These are phyloP conservation scores for Yponomeuta plumbellus DNA, from an alignment of 2,888 invertebrate genomes.

Conservation along the genomic window DNA sequence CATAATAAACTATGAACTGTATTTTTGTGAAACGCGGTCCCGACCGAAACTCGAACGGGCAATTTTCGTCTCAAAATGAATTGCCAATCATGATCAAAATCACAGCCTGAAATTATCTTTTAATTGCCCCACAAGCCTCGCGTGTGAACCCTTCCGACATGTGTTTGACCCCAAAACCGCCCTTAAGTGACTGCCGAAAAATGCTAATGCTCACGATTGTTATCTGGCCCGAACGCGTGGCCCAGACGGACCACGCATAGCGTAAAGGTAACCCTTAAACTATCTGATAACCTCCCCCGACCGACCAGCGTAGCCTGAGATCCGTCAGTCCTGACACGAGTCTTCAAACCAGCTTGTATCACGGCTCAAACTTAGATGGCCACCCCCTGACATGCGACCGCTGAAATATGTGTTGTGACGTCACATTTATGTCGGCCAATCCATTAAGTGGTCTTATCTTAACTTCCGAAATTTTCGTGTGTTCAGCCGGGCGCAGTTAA, in stretches of 20 bases:
- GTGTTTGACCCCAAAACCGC: slow-evolving; percentile 62
- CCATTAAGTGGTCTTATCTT: slow-evolving; percentile 72
- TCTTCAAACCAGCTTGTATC: slow-evolving; percentile 7
- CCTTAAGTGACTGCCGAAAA: slow-evolving; percentile 53
- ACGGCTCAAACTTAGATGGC: slow-evolving; percentile 38
- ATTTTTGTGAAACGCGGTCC: too few relatives aligned
- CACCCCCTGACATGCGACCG: slow-evolving; percentile 54
- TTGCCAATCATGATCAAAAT: too few relatives aligned
- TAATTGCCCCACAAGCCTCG: slow-evolving; percentile 34
- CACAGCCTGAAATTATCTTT: slow-evolving; percentile 10
- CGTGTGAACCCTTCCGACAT: slow-evolving; percentile 45
- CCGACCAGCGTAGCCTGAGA: slow-evolving; percentile 36
- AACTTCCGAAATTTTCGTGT: slow-evolving; percentile 66
- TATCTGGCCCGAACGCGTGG: slow-evolving; percentile 63
- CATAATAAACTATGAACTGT: too few relatives aligned
- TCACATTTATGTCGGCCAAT: slow-evolving; percentile 75
- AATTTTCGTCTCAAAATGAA: background rate
- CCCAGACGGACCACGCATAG: slow-evolving; percentile 61
- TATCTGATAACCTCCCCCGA: slow-evolving; percentile 62
- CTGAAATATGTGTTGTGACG: slow-evolving; percentile 73
- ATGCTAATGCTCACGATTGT: slow-evolving; percentile 67
- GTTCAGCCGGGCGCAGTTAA: slow-evolving; percentile 30
- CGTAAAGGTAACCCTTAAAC: slow-evolving; percentile 68
- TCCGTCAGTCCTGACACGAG: slow-evolving; percentile 25
- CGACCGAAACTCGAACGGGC: background rate